Evolutionary conservation across 2,113 vertebrate species (phyloP).

Genomic region (Phaethornis superciliosus): DNA sequence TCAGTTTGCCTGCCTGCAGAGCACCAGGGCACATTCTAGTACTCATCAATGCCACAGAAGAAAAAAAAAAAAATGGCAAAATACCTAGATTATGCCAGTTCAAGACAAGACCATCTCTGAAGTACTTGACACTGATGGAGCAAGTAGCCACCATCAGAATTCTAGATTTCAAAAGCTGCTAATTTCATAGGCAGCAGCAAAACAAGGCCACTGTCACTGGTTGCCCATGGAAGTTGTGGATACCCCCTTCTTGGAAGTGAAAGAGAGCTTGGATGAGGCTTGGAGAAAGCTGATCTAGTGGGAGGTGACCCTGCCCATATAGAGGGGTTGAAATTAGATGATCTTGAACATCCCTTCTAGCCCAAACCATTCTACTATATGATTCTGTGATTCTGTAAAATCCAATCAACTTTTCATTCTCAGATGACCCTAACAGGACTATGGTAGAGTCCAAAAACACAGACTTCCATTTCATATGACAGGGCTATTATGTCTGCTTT

Average conservation of each 20-base stretch:
- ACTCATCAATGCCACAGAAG: background rate
- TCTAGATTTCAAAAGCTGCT: background rate
- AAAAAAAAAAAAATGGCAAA: background rate
- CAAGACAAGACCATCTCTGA: background rate
- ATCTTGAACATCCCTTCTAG: no score
- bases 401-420: background rate
- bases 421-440: background rate
- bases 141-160: background rate
- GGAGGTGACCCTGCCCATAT: no score
- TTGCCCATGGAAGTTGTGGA: no score
- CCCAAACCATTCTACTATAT: no score
- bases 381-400: background rate
- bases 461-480: background rate
- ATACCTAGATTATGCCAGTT: background rate
- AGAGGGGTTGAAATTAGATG: no score
- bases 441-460: background rate
- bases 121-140: background rate
- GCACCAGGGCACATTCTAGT: background rate
- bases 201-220: background rate
- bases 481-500: background rate
- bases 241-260: no score
- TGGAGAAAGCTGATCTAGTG: no score
- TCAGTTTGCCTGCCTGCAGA: background rate
- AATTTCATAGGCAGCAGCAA: background rate
- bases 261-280: no score